Evolutionary conservation across 2,797 vertebrate genomes (phyloP).

Genomic region (Otus scops): DNA sequence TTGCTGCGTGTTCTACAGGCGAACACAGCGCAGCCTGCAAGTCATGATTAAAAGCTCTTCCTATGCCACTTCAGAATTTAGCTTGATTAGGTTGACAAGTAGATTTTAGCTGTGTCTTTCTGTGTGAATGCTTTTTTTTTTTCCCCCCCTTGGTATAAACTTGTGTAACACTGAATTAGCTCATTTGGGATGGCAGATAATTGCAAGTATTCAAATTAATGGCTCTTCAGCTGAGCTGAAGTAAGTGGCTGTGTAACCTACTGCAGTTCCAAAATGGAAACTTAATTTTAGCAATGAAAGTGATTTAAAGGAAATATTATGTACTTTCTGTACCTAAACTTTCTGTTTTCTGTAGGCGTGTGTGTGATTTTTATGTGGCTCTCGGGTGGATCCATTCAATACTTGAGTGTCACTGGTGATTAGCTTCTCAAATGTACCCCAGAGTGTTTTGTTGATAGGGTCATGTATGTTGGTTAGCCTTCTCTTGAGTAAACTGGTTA

Average conservation of each 20-base stretch:
- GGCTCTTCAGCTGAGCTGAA: neutral
- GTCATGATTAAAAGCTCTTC: slow-evolving; percentile 48
- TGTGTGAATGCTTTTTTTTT: neutral
- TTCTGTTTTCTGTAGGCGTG: neutral
- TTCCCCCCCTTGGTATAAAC: neutral
- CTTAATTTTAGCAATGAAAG: neutral
- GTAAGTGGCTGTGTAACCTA: neutral
- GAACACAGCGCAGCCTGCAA: neutral
- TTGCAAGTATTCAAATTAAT: slow-evolving; percentile 38
- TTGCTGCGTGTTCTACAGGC: neutral
- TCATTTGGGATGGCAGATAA: slow-evolving; percentile 2
- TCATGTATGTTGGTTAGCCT: neutral
- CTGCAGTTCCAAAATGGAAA: neutral
- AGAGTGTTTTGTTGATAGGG: neutral
- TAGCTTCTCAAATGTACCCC: neutral
- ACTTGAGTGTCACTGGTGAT: neutral
- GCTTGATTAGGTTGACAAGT: slow-evolving; percentile 54
- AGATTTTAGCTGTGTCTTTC: slow-evolving; percentile 31
- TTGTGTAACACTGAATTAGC: slow-evolving; percentile 8
- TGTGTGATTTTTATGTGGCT: neutral
- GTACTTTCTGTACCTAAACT: neutral
- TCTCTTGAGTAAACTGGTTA: neutral
- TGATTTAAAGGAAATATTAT: neutral
- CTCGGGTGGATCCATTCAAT: neutral
- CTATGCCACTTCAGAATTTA: slow-evolving; percentile 44